These are phyloP conservation scores for Elysia crispata DNA, from an alignment of 2,888 invertebrate genomes.

Conservation along the genomic window DNA sequence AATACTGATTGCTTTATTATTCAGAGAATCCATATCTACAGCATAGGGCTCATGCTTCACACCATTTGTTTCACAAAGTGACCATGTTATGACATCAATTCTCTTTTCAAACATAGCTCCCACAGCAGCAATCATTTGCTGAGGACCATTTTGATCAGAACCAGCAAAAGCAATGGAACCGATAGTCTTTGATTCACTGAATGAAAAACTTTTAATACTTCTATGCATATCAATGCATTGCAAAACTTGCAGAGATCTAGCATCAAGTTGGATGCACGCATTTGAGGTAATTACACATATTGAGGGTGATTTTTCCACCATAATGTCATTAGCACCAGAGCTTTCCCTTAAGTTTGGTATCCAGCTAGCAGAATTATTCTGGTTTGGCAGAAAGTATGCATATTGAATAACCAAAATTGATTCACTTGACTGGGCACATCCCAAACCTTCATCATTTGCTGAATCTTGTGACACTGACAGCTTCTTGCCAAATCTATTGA, in stretches of 20 bases:
- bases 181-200: conserved; percentile 34
- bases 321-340: conserved; percentile 58
- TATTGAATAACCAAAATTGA: conserved; percentile 38
- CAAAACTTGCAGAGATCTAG: conserved; percentile 65
- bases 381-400: conserved; percentile 35
- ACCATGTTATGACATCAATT: conserved; percentile 49
- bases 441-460: neutral
- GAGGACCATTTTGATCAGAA: conserved; percentile 17
- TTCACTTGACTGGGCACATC: conserved; percentile 30
- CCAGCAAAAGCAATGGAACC: conserved; percentile 41
- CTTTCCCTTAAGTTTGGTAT: neutral
- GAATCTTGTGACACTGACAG: neutral
- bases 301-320: conserved; percentile 60
- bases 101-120: conserved; percentile 51
- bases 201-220: conserved; percentile 30
- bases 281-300: conserved; percentile 68
- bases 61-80: neutral
- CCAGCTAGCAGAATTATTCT: neutral
- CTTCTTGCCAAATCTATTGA: neutral
- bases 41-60: neutral
- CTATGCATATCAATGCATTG: conserved; percentile 60
- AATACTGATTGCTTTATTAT: conserved; percentile 36
- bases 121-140: conserved; percentile 35
- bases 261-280: conserved; percentile 66
- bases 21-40: too few species aligned